Evolutionary conservation across 2,113 vertebrate species (phyloP), one percentile per base, ranked within the genome.

Genomic region (Odobenus rosmarus): DNA sequence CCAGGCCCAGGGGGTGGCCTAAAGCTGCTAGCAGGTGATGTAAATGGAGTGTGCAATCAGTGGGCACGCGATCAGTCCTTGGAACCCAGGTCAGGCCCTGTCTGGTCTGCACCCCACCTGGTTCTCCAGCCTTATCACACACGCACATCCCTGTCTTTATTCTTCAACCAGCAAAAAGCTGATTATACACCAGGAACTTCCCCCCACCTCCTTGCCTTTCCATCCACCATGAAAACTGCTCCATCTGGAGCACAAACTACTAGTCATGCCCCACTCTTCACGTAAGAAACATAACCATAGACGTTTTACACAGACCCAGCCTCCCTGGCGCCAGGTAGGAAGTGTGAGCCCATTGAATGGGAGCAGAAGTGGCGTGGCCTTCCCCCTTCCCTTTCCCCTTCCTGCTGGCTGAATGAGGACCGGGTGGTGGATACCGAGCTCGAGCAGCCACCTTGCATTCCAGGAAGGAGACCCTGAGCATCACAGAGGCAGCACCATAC

Each of bases 401-500:
- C 69, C 16, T 1, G 7, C 33, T 31, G 13, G 61, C 49, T 67
- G 33, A 55, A 46, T 4, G 2, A 53, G 13, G 62, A 42, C 42
- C 26, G 3, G 23, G n/a, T 11, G 28, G 74, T 79, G 42, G 39
- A 24, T n/a, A 5, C 0, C 0, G 51, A 84, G 16, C 61, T 55
- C 3, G 84, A 57, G 67, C 23, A n/a, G 39, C 42, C 10, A 4
- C 57, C 64, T 61, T 11, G 12, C 14, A 1, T 2, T 49, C 1
- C 57, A 33, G 31, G 57, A 76, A 82, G 57, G 39, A 53, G 11
- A 7, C 67, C 71, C 69, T 72, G 64, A n/a, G 13, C 24, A 24
- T n/a, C 5, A 0, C 3, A 5, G 64, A 33, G 28, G 23, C 16
- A 8, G 33, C 31, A 11, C 36, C 3, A 7, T 1, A 51, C 16